These are phyloP conservation scores for Heliconius cydno DNA, from an alignment of 2,888 invertebrate species.

Conservation along the genomic window DNA sequence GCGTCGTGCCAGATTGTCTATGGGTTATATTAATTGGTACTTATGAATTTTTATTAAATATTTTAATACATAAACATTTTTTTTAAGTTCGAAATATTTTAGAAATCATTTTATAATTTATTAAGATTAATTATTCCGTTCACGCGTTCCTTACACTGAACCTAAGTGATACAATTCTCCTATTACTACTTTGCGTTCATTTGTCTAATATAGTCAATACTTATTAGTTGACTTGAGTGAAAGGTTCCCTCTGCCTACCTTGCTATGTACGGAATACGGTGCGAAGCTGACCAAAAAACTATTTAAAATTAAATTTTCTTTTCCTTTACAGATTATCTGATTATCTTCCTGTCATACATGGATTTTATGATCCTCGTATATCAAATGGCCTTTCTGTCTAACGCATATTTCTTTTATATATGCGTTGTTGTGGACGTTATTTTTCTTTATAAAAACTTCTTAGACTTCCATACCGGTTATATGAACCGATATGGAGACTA, in stretches of 20 bases:
- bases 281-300: too few relatives aligned
- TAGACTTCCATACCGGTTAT: constrained; percentile 77
- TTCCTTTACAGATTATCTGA: constrained; percentile 72
- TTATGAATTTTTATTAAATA: not conserved
- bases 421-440: constrained; percentile 69
- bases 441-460: constrained; percentile 73
- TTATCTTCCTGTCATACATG: constrained; percentile 68
- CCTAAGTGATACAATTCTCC: too few relatives aligned
- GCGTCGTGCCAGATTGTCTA: constrained; percentile 72
- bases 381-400: constrained; percentile 78
- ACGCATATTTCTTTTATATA: constrained; percentile 61
- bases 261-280: too few relatives aligned
- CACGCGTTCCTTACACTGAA: too few relatives aligned
- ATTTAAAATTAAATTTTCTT: not conserved
- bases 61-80: too few relatives aligned
- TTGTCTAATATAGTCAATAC: too few relatives aligned
- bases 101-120: not conserved
- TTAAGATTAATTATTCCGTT: not conserved
- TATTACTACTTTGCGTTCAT: too few relatives aligned
- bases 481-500: constrained; percentile 80
- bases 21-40: constrained; percentile 71
- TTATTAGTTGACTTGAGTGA: too few relatives aligned
- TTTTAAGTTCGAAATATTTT: not conserved
- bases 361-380: constrained; percentile 77
- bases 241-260: too few relatives aligned